Evolutionary conservation across 1,140 invertebrate genomes (phyloP), one percentile per base, ranked within the genome.

Genomic region (Cardiocondyla obscurior): DNA sequence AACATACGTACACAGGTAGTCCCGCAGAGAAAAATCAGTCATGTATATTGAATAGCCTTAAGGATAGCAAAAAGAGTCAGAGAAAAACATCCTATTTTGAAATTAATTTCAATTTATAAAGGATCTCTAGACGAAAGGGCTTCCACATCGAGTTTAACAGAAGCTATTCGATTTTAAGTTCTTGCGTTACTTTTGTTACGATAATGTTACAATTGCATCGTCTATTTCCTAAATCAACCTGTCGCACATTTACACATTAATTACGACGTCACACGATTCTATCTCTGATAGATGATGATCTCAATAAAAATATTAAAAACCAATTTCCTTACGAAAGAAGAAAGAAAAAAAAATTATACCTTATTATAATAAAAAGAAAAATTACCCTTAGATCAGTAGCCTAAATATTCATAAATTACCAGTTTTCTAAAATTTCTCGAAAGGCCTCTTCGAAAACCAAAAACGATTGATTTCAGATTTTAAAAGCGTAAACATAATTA

Each of bases 51-150:
- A 76, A 46, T 49, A 33, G 14, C 12, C 30, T 64, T 76, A 49
- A 76, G 12, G 14, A 49, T 64, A 49, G 73, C n/a, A 76, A 76
- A 62, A 51, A 64, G 19, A 28, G 55, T 76, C 16, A 33, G 28
- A 76, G 28, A 28, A 33, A 49, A 30, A 64, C 49, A 12, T 1
- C n/a, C n/a, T 4, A 58, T 73, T 10, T 30, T 33, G 30, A 1
- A 67, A 46, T 49, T 46, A 3, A 25, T 30, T 73, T 16, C 8
- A 28, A 5, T 42, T 73, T 39, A 39, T 53, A 36, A 16, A 28
- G 2, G 42, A 1, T 30, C 4, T 57, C 14, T 12, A 42, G 25
- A 58, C 30, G 16, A 16, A 58, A 19, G 53, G 8, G 22, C 25
- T 30, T 7, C 8, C 16, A 39, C 30, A 5, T 8, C 3, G 5